These are phyloP conservation scores for Charaxes varanes DNA, from an alignment of 1,140 invertebrate genomes.

Conservation along the genomic window DNA sequence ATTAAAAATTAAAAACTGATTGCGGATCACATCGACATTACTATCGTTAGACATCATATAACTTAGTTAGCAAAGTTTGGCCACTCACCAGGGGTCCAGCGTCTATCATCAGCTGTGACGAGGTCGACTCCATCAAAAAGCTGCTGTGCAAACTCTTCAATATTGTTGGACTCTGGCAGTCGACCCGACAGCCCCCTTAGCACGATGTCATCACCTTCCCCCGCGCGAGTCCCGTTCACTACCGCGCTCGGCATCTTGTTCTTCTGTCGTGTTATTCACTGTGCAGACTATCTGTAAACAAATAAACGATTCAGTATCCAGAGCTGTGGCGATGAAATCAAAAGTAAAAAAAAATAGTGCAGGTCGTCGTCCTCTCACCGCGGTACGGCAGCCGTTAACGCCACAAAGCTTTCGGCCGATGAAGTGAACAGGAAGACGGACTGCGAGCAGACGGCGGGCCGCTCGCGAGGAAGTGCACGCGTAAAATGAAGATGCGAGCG, in stretches of 20 bases:
- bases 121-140: conserved; percentile 91
- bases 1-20: too few relatives aligned
- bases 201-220: conserved; percentile 83
- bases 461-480: conserved; percentile 30
- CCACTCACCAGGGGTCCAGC: conserved; percentile 73
- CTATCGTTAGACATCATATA: too few relatives aligned
- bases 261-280: neutral
- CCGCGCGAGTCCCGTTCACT: conserved; percentile 34
- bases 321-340: neutral
- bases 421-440: neutral
- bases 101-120: conserved; percentile 88
- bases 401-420: neutral
- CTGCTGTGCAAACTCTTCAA: conserved; percentile 87
- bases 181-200: conserved; percentile 93
- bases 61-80: too few relatives aligned
- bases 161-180: conserved; percentile 89
- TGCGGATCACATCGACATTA: too few relatives aligned
- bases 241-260: conserved; percentile 43
- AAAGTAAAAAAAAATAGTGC: too few relatives aligned
- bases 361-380: conserved; percentile 12
- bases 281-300: conserved; percentile 26
- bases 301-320: conserved; percentile 6
- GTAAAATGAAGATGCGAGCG: conserved; percentile 36
- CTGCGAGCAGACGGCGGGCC: conserved; percentile 17
- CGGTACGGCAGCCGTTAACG: neutral